Base-by-base conservation (phyloP, 2,797 vertebrate genomes). In the Eospalax fontanierii region DNA sequence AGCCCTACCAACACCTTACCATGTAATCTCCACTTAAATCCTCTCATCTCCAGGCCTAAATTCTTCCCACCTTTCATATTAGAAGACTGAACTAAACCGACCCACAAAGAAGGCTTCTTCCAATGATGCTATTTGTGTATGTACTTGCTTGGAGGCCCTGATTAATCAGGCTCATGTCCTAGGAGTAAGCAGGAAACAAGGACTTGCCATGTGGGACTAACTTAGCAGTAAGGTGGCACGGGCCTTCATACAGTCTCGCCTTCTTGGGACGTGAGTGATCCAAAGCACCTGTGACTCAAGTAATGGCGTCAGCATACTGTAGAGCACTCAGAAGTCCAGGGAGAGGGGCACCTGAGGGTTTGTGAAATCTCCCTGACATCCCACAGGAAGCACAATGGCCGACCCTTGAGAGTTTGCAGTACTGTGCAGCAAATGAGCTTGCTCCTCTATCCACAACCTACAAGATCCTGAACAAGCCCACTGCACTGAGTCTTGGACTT, bases 161-260 rank as follows among this genome's bases (percentile, higher is more conserved):
- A 61, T 85, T 40, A 26, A 83, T 80, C 46, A 81, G 26, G 68
- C 38, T 73, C 68, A 68, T 63, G 21, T 30, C 80, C 76, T 83
- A 65, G 84, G 54, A 79, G 30, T 59, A 14, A 22, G 30, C 71
- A 89, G 38, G 4, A 84, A 73, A 61, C 0, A 2, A 86, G 71
- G 9, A 65, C 26, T 76, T 1, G 0, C 33, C 54, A 50, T 7
- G 43, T 28, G 0, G 8, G 4, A 38, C 22, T 19, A 10, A 28
- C 4, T 59, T 30, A 74, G 68, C 50, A 40, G n/a, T 28, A n/a
- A 78, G 40, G 59, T 22, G 70, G 63, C 1, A 1, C 61, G 63
- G 76, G 14, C 43, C 57, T 24, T 15, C 68, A 21, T 0, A 26
- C 0, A 0, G 22, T 61, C 70, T 16, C 21, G 61, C 50, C 75